phyloP scores from a whole-genome alignment of 2,888 invertebrate species.

The Muschampia plurimacula region DNA sequence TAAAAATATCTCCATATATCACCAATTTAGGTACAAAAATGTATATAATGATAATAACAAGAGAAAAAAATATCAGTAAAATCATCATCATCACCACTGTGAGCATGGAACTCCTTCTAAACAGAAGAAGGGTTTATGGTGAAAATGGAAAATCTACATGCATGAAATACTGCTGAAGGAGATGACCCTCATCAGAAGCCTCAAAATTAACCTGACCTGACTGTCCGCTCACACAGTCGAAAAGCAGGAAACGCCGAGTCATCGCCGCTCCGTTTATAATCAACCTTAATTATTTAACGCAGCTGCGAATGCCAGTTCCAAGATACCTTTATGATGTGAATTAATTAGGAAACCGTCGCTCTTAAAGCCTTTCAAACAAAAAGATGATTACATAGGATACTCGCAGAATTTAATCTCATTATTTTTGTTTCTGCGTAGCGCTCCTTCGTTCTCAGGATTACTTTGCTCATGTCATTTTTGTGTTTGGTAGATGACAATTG shows the following conservation, averaged over 20 bases:
- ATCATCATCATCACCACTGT: too few species aligned
- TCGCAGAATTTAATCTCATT: slow-evolving; percentile 9
- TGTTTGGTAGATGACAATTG: background rate
- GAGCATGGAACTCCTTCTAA: too few species aligned
- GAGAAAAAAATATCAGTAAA: too few species aligned
- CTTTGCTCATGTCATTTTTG: background rate
- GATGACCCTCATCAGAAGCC: too few species aligned
- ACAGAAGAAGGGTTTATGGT: too few species aligned
- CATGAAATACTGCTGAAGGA: too few species aligned
- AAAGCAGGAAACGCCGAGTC: background rate
- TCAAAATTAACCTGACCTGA: too few species aligned
- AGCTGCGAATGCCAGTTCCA: slow-evolving; percentile 34
- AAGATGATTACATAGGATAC: slow-evolving; percentile 34
- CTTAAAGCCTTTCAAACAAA: slow-evolving; percentile 35
- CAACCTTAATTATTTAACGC: slow-evolving; percentile 28
- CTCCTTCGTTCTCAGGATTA: background rate
- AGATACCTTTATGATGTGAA: slow-evolving; percentile 36
- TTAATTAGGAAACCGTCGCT: slow-evolving; percentile 32
- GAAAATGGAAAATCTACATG: too few species aligned
- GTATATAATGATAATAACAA: too few species aligned
- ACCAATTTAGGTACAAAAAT: too few species aligned
- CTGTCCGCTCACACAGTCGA: background rate
- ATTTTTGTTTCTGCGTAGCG: slow-evolving; percentile 5
- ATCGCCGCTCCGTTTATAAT: background rate
- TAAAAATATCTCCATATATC: too few species aligned